Percentiles rank a stretch among this genome's conserved stretches.
phyloP scores from a whole-genome alignment of 2,888 invertebrate genomes.

The Euclidia mi region DNA sequence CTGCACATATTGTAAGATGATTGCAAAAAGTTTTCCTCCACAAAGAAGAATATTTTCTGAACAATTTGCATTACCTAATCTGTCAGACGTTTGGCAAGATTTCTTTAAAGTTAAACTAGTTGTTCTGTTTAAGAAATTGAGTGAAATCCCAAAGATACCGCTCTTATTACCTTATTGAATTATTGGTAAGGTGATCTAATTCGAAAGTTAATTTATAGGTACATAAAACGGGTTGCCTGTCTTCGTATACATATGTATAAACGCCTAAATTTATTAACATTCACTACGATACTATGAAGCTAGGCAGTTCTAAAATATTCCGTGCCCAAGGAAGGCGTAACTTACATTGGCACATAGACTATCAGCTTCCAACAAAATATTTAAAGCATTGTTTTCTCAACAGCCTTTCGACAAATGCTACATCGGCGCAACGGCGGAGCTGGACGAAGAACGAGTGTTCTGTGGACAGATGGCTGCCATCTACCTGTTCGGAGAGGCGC shows the following conservation, averaged over 20 bases:
- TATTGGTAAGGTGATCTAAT: too few relatives aligned
- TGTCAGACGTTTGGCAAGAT: conserved; percentile 2
- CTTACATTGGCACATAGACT: too few relatives aligned
- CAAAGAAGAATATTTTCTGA: background rate
- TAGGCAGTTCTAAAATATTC: too few relatives aligned
- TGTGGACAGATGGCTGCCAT: conserved; percentile 99
- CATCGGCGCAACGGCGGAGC: conserved; percentile 99
- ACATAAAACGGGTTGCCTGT: too few relatives aligned
- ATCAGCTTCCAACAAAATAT: too few relatives aligned
- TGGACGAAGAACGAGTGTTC: conserved; percentile 99
- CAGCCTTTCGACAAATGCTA: conserved; percentile 99
- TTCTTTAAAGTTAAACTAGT: conserved; percentile 8
- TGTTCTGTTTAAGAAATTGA: background rate
- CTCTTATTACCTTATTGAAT: too few relatives aligned
- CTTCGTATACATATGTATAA: too few relatives aligned
- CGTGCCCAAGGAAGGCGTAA: too few relatives aligned
- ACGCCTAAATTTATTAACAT: too few relatives aligned
- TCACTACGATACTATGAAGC: too few relatives aligned
- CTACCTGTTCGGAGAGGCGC: conserved; percentile 99
- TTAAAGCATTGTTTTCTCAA: conserved; percentile 55
- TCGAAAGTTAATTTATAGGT: too few relatives aligned
- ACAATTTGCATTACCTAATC: background rate
- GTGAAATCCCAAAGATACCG: too few relatives aligned
- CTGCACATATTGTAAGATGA: conserved; percentile 12
- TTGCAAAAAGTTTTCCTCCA: conserved; percentile 1